Evolutionary conservation across 2,113 vertebrate species (phyloP).

Genomic region (Nestor notabilis): DNA sequence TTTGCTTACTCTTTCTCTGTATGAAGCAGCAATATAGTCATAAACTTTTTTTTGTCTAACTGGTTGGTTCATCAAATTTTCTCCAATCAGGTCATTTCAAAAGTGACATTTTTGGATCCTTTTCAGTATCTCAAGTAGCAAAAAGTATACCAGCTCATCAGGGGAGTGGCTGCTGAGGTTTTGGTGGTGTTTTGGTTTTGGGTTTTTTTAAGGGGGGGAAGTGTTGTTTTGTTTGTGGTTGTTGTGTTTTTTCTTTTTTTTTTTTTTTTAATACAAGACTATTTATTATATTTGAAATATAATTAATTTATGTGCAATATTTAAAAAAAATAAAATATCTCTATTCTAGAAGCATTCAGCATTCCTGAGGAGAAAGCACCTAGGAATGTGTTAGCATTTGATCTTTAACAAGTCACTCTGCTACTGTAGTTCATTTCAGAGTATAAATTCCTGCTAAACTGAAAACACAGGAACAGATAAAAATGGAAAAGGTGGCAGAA

Average conservation of each 20-base stretch:
- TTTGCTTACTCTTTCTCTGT: not conserved
- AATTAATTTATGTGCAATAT: not conserved
- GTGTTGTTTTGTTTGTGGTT: too few species aligned
- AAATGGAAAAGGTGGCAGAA: constrained; percentile 17
- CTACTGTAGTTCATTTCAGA: not conserved
- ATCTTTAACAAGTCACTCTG: not conserved
- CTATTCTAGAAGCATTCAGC: not conserved
- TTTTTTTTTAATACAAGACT: not conserved
- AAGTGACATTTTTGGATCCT: not conserved
- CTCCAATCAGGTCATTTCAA: not conserved
- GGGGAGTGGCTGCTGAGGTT: not conserved
- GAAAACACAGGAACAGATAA: constrained; percentile 17
- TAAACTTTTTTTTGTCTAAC: not conserved
- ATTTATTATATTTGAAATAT: not conserved
- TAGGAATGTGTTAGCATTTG: not conserved
- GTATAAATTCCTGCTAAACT: constrained; percentile 14
- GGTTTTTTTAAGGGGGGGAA: too few species aligned
- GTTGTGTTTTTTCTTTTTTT: not conserved
- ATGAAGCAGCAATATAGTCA: not conserved
- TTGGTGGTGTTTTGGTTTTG: not conserved
- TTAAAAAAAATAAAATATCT: not conserved
- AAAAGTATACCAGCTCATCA: not conserved
- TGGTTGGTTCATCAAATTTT: not conserved
- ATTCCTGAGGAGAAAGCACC: not conserved
- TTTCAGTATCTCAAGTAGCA: not conserved